Evolutionary conservation across 2,888 invertebrate species (phyloP).

Genomic region (Perizoma affinitatum): DNA sequence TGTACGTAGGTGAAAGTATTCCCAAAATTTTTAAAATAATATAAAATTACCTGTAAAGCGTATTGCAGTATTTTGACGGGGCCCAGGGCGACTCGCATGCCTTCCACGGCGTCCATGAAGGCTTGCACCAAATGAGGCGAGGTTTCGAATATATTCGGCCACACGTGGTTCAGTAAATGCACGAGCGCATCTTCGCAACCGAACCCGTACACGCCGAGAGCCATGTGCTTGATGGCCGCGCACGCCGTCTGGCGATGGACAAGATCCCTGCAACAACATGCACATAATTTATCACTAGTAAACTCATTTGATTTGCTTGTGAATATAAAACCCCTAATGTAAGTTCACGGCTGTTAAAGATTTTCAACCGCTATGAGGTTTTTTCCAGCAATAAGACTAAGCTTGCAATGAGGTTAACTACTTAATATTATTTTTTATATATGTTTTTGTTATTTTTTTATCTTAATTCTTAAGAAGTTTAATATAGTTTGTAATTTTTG

Average conservation of each 20-base stretch:
- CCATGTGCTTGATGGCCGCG: constrained; percentile 99
- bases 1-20: no score
- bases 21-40: constrained; percentile 31
- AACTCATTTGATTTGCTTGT: background rate
- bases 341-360: no score
- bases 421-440: no score
- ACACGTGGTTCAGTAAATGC: constrained; percentile 98
- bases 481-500: no score
- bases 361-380: no score
- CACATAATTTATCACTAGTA: no score
- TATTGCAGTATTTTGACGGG: constrained; percentile 98
- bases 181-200: constrained; percentile 99
- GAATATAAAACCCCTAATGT: no score
- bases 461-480: no score
- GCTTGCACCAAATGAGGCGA: constrained; percentile 99
- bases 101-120: constrained; percentile 99
- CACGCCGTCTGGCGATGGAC: constrained; percentile 99
- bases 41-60: constrained; percentile 90
- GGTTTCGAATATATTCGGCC: constrained; percentile 99
- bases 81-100: constrained; percentile 97
- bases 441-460: no score
- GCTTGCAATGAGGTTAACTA: no score
- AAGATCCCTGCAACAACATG: constrained; percentile 88
- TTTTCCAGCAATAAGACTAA: no score
- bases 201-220: constrained; percentile 98